Base-by-base conservation (phyloP, 1,140 invertebrate genomes). In the Magallana angulata region DNA sequence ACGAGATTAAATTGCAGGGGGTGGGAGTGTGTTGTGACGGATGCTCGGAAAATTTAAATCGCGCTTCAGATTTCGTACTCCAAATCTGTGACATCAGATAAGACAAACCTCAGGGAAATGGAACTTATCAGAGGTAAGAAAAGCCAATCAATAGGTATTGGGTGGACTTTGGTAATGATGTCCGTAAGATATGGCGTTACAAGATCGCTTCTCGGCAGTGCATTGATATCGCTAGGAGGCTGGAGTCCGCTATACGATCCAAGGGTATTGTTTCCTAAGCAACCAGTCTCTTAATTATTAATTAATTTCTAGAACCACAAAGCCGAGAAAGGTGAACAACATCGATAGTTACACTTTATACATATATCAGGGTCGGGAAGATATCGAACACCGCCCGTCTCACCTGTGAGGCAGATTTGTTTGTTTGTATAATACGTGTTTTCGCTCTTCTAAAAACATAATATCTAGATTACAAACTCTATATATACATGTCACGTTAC, bases 231-330 rank as follows among this genome's bases (percentile, higher is more conserved):
- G 36, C 24, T 30, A 12, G 36, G 14, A 8, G 68, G 68, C 30
- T 30, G 68, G 68, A 76, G 24, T 76, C 68, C 68, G 8, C 60
- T n/a, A 62, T 12, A 14, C 14, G 0, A 12, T 16, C 0, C 60
- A 62, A n/a, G 18, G 7, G 68, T 76, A 30, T 30, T 76, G 68
- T 76, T 76, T 76, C 68, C 68, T 36, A 36, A 76, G 68, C 68
- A 76, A 76, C 68, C 68, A 76, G 68, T 76, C 68, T 11, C 68
- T 76, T 76, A 76, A 76, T 76, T 76, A 76, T 76, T 76, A 76
- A 76, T 76, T 30, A 76, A 76, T 76, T 76, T 76, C 68, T 30
- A 76, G 24, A 76, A 76, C 24, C 24, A 4, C 14, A 24, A 76
- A 30, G 68, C 64, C 36, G 68, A 36, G 30, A 76, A 30, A 76